phyloP scores from a whole-genome alignment of 2,113 vertebrate genomes.

The Serinus canaria region DNA sequence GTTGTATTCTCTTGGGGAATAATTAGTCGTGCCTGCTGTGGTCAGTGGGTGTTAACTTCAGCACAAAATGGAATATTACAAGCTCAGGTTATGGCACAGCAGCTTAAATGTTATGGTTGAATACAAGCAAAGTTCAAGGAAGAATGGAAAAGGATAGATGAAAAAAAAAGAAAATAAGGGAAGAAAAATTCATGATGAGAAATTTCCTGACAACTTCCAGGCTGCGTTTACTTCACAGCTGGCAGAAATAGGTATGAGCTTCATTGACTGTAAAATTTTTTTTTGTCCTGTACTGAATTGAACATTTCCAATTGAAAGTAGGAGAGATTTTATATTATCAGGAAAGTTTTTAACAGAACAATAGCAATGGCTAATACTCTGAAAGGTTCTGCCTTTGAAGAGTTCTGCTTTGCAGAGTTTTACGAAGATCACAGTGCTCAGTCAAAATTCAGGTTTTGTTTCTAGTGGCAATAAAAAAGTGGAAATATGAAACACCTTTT shows the following conservation, averaged over 20 bases:
- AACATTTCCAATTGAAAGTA: slow-evolving; percentile 22
- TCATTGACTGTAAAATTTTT: not conserved
- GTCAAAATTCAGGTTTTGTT: slow-evolving; percentile 37
- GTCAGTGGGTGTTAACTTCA: not conserved
- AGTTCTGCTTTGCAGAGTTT: slow-evolving; percentile 12
- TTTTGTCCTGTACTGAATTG: not conserved
- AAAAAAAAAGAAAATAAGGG: not conserved
- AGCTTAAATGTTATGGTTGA: not conserved
- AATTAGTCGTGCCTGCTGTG: not conserved
- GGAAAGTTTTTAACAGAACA: not conserved
- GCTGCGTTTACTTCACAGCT: slow-evolving; percentile 23
- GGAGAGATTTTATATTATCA: not conserved
- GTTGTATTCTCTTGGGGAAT: not conserved
- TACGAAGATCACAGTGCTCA: slow-evolving; percentile 7
- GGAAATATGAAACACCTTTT: not conserved
- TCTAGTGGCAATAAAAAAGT: not conserved
- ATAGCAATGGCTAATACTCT: not conserved
- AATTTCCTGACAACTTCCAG: not conserved
- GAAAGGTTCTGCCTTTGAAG: slow-evolving; percentile 20
- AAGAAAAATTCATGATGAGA: not conserved
- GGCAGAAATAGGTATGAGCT: not conserved
- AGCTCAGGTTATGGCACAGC: not conserved
- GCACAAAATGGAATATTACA: not conserved
- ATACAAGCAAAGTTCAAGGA: not conserved
- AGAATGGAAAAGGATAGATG: not conserved